Evolutionary conservation across 2,113 vertebrate species (phyloP).

Genomic region (Lepus timidus): DNA sequence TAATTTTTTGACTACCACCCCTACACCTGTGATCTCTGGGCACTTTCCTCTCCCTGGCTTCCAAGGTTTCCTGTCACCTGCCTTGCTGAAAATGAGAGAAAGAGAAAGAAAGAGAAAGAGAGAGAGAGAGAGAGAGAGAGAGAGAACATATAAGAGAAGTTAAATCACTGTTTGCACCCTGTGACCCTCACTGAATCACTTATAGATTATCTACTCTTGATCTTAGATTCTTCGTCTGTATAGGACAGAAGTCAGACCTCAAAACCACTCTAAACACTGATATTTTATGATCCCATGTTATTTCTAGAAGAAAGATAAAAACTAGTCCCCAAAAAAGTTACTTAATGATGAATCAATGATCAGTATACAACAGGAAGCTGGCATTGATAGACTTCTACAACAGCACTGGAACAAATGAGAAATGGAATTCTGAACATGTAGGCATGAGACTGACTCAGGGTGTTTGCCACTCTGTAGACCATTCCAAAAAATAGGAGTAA

Average conservation of each 20-base stretch:
- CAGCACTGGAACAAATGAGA: neutral
- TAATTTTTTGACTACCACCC: neutral
- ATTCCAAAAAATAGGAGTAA: neutral
- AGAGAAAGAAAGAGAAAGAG: neutral
- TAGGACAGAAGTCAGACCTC: neutral
- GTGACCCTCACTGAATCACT: neutral
- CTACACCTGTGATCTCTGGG: neutral
- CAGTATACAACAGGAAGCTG: conserved; percentile 9
- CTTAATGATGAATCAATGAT: neutral
- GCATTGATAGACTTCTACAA: neutral
- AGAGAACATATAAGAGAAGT: neutral
- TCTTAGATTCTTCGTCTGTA: neutral
- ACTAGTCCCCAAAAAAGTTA: neutral
- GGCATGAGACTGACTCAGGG: neutral
- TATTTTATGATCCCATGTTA: neutral
- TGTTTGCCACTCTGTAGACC: neutral
- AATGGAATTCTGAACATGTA: neutral
- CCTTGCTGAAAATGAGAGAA: neutral
- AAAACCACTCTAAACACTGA: neutral
- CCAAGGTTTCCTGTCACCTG: neutral
- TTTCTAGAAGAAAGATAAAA: neutral
- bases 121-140: neutral
- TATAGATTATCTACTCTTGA: neutral
- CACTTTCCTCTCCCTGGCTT: neutral
- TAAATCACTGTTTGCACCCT: neutral